phyloP scores from a whole-genome alignment of 2,113 vertebrate genomes.

The Crotophaga sulcirostris region DNA sequence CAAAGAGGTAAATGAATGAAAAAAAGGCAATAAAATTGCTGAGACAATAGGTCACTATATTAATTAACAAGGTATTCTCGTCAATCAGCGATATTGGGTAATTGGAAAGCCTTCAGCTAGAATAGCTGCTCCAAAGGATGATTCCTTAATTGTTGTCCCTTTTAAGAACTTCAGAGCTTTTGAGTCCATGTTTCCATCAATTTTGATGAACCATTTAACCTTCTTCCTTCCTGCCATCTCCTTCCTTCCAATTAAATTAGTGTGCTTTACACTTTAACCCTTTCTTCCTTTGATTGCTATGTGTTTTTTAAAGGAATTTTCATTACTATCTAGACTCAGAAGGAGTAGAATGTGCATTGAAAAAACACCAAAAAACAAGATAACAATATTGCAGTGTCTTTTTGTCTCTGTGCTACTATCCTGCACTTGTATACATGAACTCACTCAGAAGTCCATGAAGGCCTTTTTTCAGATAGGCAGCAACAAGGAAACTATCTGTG shows the following conservation, averaged over 20 bases:
- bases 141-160: conserved; percentile 3
- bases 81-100: background rate
- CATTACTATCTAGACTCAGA: background rate
- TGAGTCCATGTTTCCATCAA: background rate
- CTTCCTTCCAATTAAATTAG: background rate
- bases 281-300: background rate
- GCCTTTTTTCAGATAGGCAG: background rate
- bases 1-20: background rate
- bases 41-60: background rate
- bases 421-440: background rate
- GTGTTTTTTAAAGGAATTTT: background rate
- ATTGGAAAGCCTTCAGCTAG: conserved; percentile 24
- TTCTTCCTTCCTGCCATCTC: background rate
- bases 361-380: background rate
- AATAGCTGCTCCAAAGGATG: background rate
- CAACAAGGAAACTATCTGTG: background rate
- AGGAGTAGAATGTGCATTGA: background rate
- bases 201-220: background rate
- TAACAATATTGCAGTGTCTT: background rate
- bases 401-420: background rate
- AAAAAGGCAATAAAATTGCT: background rate
- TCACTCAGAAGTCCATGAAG: background rate
- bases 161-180: conserved; percentile 2
- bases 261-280: background rate
- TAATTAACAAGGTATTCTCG: conserved; percentile 25